phyloP scores from a whole-genome alignment of 2,797 vertebrate species.

The Acanthornis magna region DNA sequence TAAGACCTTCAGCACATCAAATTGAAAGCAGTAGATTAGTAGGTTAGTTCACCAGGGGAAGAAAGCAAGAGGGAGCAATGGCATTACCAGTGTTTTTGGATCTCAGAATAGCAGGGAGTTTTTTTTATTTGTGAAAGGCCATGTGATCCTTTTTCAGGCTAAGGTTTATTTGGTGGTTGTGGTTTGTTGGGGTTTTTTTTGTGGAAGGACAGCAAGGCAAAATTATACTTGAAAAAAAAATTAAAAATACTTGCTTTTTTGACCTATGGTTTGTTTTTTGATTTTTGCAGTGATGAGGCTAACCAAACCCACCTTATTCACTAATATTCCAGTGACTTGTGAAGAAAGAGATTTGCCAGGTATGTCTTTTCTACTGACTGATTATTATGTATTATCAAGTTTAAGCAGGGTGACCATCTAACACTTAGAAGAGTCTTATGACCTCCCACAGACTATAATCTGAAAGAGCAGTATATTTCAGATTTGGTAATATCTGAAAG shows the following conservation, averaged over 20 bases:
- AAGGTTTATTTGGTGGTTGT: background rate
- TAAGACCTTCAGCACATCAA: background rate
- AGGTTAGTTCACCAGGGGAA: background rate
- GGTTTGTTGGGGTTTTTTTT: background rate
- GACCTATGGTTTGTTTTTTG: background rate
- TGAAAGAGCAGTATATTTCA: background rate
- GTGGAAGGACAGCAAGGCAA: background rate
- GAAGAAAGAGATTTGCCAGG: conserved; percentile 96
- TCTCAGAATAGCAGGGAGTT: background rate
- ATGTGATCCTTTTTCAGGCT: background rate
- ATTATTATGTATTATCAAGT: background rate
- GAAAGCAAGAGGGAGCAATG: background rate
- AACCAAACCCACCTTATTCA: conserved; percentile 97
- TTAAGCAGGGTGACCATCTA: background rate
- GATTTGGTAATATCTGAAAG: background rate
- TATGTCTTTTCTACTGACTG: conserved; percentile 56
- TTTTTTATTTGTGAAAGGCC: background rate
- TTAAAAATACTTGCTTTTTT: background rate
- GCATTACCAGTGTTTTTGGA: background rate
- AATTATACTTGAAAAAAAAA: background rate
- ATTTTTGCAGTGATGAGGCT: conserved; percentile 90
- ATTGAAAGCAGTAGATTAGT: background rate
- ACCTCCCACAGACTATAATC: background rate
- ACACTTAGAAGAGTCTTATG: background rate
- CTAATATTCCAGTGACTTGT: conserved; percentile 96